Evolutionary conservation across 2,888 invertebrate genomes (phyloP), one percentile per base, ranked within the genome.

Genomic region (Apodemia mormo): DNA sequence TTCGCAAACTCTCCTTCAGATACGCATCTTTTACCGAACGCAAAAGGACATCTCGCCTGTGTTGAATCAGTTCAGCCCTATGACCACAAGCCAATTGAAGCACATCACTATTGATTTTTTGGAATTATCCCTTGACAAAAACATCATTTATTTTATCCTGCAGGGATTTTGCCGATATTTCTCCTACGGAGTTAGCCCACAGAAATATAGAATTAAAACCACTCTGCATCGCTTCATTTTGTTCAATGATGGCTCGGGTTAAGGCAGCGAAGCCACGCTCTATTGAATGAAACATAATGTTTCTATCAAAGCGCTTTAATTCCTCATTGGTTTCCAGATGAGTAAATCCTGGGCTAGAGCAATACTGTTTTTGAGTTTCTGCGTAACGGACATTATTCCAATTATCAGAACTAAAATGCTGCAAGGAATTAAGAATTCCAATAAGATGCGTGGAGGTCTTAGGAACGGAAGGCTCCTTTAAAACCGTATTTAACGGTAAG

Each of bases 231-330:
- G n/a, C 37, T 40, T 74, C 71, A 49, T 74, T 75, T 58, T 74
- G 73, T 58, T 71, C 71, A n/a, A 76, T 66, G 58, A 75, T 54
- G 0, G 73, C 76, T 67, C 74, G 73, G 0, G 75, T 72, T 58
- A 74, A 68, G 1, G 74, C 73, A 10, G 76, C 74, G 65, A 73
- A 74, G 54, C 72, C 75, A 65, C 73, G 73, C 69, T 74, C 74
- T 66, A 72, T 72, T 68, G 33, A 61, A 6, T 33, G 29, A 61
- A 61, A 33, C 58, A 58, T 58, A 12, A 4, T 61, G 12, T 61
- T 61, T 29, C 69, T 68, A 14, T 73, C 71, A 29, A 75, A 71
- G 37, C 67, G 61, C 58, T 68, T 65, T 14, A 74, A 52, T 40
- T 75, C 73, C 33, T 76, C 73, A 69, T 76, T 76, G 4, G 73